Evolutionary conservation across 1,140 invertebrate species (phyloP), one percentile per base, ranked within the genome.

Genomic region (Lanistes nyassanus): DNA sequence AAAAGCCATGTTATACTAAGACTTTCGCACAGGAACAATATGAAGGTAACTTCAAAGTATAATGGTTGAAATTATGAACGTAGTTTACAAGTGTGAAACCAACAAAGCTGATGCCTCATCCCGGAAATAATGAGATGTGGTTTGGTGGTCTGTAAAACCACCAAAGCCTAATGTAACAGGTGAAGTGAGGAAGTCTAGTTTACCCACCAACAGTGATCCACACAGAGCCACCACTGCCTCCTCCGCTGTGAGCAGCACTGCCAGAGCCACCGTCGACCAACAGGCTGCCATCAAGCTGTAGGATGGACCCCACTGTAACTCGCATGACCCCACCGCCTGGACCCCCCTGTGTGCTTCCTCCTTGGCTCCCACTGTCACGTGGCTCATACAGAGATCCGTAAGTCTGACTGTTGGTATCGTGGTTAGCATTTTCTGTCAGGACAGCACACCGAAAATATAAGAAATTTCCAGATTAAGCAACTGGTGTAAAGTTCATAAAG

Each of bases 141-240:
- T n/a, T n/a, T n/a, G n/a, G n/a, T n/a, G n/a, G n/a, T n/a, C n/a
- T n/a, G n/a, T n/a, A n/a, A n/a, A n/a, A n/a, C n/a, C n/a, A n/a
- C n/a, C n/a, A n/a, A n/a, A n/a, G n/a, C n/a, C n/a, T n/a, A n/a
- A n/a, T n/a, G n/a, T n/a, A n/a, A n/a, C n/a, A n/a, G n/a, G n/a
- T n/a, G n/a, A n/a, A 53, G 13, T 53, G 23, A 23, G 3, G 26
- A 5, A 29, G 42, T 39, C 0, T 4, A 75, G 39, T 26, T 74
- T 34, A 76, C 77, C 70, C 73, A 84, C 83, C 83, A 47, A 79
- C 75, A 68, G 76, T 76, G 31, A 84, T 81, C 37, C 34, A 80
- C 13, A 81, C 71, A 29, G 81, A 78, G 21, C 83, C 83, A 31
- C 81, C 83, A 77, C 83, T 84, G 29, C 83, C 83, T 65, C 83